phyloP scores from a whole-genome alignment of 2,797 vertebrate species.

The Tragopan temminckii region DNA sequence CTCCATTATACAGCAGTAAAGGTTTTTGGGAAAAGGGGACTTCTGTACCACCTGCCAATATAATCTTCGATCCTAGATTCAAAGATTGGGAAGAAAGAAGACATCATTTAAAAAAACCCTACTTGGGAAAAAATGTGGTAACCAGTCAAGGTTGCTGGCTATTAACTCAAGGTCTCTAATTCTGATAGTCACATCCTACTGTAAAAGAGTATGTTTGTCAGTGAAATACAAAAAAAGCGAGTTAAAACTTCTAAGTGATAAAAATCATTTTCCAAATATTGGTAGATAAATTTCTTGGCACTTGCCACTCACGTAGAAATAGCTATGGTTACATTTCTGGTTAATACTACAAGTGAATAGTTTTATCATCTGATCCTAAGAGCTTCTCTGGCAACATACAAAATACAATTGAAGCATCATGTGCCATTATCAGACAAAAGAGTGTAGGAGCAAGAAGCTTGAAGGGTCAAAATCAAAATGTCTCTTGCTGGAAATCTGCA shows the following conservation, averaged over 20 bases:
- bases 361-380: background rate
- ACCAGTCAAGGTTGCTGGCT: background rate
- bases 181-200: background rate
- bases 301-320: background rate
- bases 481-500: background rate
- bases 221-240: background rate
- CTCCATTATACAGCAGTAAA: conserved; percentile 93
- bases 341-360: background rate
- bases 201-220: background rate
- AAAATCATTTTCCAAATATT: background rate
- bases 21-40: conserved; percentile 95
- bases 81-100: conserved; percentile 19
- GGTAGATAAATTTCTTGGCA: background rate
- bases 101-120: background rate
- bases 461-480: background rate
- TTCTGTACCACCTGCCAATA: conserved; percentile 90
- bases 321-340: background rate
- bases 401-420: background rate
- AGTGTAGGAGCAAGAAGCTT: background rate
- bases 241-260: background rate
- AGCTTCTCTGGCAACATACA: background rate
- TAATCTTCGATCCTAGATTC: conserved; percentile 88
- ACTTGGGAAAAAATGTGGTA: background rate
- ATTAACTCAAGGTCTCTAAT: background rate
- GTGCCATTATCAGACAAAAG: background rate